Conservation (phyloP, 1,140 invertebrate genomes). For the Myzus persicae region DNA sequence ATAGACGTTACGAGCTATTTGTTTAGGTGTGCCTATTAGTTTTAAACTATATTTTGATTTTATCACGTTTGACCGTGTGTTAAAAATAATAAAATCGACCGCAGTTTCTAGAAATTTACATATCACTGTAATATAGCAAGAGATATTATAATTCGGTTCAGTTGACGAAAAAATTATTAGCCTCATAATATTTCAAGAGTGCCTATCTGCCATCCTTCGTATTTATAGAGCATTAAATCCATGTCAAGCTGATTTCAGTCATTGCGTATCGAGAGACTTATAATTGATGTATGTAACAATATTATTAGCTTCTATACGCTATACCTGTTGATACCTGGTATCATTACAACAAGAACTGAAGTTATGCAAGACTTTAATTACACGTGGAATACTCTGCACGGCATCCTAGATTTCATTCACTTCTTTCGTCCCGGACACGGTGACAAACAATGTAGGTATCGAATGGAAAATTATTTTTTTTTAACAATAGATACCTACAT, state of each 20-base stretch:
- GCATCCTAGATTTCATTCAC: slow-evolving; percentile 6
- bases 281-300: not conserved
- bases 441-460: not conserved
- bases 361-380: slow-evolving; percentile 13
- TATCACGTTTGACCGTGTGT: not conserved
- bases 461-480: not conserved
- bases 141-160: not conserved
- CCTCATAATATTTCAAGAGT: not conserved
- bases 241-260: not conserved
- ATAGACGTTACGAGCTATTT: too few species aligned
- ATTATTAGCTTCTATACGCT: not conserved
- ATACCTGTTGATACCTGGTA: not conserved
- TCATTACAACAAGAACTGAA: not conserved
- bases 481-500: not conserved
- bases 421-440: not conserved
- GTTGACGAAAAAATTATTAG: not conserved
- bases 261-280: not conserved
- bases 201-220: not conserved
- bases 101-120: not conserved
- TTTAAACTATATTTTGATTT: not conserved
- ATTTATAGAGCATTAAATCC: not conserved
- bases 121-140: not conserved
- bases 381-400: not conserved
- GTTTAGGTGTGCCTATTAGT: not conserved
- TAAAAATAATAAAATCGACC: not conserved